These are phyloP conservation scores for Micromys minutus DNA, from an alignment of 2,113 vertebrate genomes.

Conservation along the genomic window DNA sequence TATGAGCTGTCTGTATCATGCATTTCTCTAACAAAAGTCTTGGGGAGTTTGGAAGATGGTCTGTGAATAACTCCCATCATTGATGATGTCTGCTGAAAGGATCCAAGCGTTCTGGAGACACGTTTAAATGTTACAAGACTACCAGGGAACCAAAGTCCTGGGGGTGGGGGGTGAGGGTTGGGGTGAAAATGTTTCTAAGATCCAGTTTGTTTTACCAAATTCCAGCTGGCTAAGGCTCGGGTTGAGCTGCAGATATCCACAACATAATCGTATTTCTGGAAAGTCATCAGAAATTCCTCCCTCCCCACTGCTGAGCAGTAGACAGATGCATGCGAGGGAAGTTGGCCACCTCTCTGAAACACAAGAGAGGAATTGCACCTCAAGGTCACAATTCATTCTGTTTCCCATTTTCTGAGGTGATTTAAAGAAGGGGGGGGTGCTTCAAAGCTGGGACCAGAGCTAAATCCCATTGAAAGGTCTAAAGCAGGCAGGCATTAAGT, in stretches of 20 bases:
- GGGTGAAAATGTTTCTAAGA: not conserved
- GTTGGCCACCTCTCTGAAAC: not conserved
- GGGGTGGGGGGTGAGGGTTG: not conserved
- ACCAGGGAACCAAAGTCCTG: not conserved
- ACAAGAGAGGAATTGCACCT: conserved; percentile 5
- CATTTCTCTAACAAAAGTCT: not conserved
- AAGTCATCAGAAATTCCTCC: not conserved
- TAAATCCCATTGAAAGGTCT: conserved; percentile 52
- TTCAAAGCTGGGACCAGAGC: conserved; percentile 36
- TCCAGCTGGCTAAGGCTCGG: not conserved
- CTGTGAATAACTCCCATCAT: not conserved
- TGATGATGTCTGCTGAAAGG: not conserved
- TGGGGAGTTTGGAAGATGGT: not conserved
- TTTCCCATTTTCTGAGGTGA: conserved; percentile 37
- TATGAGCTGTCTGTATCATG: not conserved
- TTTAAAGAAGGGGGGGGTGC: not conserved
- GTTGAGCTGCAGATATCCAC: not conserved
- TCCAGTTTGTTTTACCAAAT: conserved; percentile 12
- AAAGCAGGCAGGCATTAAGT: not conserved
- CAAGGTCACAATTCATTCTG: conserved; percentile 34
- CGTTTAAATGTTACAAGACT: not conserved
- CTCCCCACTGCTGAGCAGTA: not conserved
- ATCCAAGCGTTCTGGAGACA: not conserved
- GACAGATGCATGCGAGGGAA: not conserved
- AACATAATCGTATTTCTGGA: conserved; percentile 18